Evolutionary conservation across 2,113 vertebrate species (phyloP).

Genomic region (Seriola rivoliana): DNA sequence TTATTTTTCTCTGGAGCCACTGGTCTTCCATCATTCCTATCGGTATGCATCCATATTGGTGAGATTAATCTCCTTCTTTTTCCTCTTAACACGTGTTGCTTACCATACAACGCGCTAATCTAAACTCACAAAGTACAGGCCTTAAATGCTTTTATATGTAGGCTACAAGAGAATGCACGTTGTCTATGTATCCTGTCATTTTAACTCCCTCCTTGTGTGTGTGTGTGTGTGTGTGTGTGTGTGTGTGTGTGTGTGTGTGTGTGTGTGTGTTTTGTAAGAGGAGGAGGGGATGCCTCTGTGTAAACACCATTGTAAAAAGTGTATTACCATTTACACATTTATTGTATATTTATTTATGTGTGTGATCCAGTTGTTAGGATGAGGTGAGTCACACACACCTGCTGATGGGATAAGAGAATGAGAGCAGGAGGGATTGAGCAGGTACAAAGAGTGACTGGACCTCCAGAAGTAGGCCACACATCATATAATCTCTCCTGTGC

Average conservation of each 20-base stretch:
- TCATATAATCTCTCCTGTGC: conserved; percentile 39
- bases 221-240: background rate
- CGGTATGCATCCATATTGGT: conserved; percentile 36
- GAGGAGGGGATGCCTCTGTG: background rate
- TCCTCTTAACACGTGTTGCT: conserved; percentile 25
- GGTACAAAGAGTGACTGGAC: conserved; percentile 16
- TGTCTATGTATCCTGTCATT: background rate
- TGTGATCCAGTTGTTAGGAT: conserved; percentile 22
- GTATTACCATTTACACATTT: background rate
- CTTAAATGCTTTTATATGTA: background rate
- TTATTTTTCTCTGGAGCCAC: background rate
- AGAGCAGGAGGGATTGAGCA: conserved; percentile 16
- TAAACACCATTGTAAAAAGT: no score
- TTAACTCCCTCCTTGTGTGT: background rate
- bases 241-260: background rate
- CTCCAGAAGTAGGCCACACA: conserved; percentile 43
- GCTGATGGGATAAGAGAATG: conserved; percentile 50
- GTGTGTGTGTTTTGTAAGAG: background rate
- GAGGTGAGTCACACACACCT: conserved; percentile 41
- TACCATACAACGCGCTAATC: background rate
- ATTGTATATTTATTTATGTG: background rate
- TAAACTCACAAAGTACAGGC: background rate
- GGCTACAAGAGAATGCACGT: background rate
- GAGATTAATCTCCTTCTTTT: conserved; percentile 3
- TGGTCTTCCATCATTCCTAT: background rate